Base-by-base conservation (phyloP, 2,797 vertebrate species). In the Aulostomus chinensis region DNA sequence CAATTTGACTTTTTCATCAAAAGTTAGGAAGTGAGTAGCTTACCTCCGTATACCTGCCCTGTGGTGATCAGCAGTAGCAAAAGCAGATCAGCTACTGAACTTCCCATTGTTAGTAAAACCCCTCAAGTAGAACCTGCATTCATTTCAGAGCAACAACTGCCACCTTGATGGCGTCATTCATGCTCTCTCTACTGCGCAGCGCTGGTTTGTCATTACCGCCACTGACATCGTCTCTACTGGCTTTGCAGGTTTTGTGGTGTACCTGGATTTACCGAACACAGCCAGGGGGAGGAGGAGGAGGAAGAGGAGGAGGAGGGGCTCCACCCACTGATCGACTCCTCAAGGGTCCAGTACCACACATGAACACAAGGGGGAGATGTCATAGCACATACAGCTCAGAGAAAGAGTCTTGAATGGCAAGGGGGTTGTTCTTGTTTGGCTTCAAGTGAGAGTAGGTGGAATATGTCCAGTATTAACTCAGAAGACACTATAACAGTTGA, bases 21-120 rank as follows among this genome's bases (percentile, higher is more conserved):
- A 21, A 30, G 2, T 25, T 9, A n/a, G 51, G 26, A 5, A 15
- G 4, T 32, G 13, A 69, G 32, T 15, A 36, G n/a, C 80, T 83
- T 80, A 92, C 91, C 91, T 87, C 76, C 89, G 45, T 65, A 64
- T 48, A 80, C 81, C 15, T 72, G 74, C 72, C 75, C 72, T 1
- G 68, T 56, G 34, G 58, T 68, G 48, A 88, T 54, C 43, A 91
- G 57, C 48, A 89, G 55, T 16, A 87, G 32, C 4, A 88, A 66
- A 50, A 87, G 56, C 24, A 86, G 21, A 32, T 65, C 50, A 53
- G 57, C 53, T 53, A 72, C 34, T 52, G 75, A 73, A 24, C 35
- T 61, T 46, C 61, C 67, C 87, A 81, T 87, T 6, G 36, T 77
- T 52, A n/a, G 6, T 53, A 4, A 15, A 25, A 14, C 8, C 50